Evolutionary conservation across 1,140 invertebrate species (phyloP), one percentile per base, ranked within the genome.

Genomic region (Fopius arisanus): DNA sequence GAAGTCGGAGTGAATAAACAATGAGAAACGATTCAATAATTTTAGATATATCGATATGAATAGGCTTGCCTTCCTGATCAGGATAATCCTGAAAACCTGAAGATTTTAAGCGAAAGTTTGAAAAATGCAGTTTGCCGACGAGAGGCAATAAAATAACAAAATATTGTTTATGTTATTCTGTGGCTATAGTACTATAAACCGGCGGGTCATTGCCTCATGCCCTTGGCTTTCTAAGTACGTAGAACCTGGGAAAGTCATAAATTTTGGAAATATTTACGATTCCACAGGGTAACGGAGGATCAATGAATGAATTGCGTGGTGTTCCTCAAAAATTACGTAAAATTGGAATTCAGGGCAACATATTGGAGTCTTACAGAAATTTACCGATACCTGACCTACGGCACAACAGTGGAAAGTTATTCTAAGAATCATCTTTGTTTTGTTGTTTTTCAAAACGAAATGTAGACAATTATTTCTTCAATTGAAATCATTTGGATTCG

Each of bases 141-240:
- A 14, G 26, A 37, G 14, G 33, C 59, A 74, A 69, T 69, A 74
- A 74, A 74, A 69, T 74, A 70, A n/a, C 31, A 74, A 62, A 73
- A 73, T 28, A 10, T 29, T 43, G 54, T 74, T 70, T 69, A 70
- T 19, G 67, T 37, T 29, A 67, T 73, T 73, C 51, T 73, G 71
- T 67, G 71, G 71, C 71, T 28, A 73, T 73, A 59, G 19, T 29
- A 28, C 26, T 67, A 54, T 51, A 48, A 63, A 72, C 33, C 3
- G 21, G 21, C 37, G 19, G 21, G 31, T 40, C 66, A 41, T 41
- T 67, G 37, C 3, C 66, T 67, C 19, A 7, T 41, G 37, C 37
- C 54, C 54, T 59, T 59, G 54, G 54, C 54, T 59, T 59, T 59
- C 54, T 26, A 70, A 70, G 54, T 62, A 72, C 26, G 40, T 23